A percentile compares a stretch with the other conserved stretches of the same genome.
phyloP scores from a whole-genome alignment of 2,797 vertebrate species.

The Anas bahamensis region DNA sequence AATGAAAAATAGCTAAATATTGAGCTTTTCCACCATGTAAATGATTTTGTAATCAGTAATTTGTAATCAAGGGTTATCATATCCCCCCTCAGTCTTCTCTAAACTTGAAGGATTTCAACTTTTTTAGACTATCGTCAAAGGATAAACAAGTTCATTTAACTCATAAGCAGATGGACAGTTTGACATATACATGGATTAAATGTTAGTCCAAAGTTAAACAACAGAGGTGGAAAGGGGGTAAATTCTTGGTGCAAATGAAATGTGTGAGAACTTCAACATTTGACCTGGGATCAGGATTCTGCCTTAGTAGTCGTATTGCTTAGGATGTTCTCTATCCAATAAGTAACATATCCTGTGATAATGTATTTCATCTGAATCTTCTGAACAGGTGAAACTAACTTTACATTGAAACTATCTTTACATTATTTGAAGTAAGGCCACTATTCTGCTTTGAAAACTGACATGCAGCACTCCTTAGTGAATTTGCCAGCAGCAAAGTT shows the following conservation, averaged over 20 bases:
- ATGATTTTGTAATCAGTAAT: neutral
- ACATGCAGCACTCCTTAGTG: neutral
- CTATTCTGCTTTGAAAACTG: neutral
- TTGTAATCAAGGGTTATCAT: neutral
- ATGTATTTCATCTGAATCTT: neutral
- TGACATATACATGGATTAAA: neutral
- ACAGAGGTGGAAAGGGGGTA: neutral
- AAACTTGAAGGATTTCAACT: neutral
- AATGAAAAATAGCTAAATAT: neutral
- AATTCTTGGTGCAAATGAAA: neutral
- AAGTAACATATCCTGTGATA: neutral
- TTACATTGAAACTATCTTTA: neutral
- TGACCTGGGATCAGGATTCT: neutral
- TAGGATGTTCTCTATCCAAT: neutral
- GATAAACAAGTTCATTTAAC: neutral
- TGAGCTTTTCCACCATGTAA: neutral
- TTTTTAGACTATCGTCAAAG: neutral
- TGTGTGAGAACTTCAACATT: neutral
- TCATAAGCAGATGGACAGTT: neutral
- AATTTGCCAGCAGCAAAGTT: neutral
- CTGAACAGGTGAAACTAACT: neutral
- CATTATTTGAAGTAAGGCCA: neutral
- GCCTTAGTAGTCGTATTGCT: neutral
- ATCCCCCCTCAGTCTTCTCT: too few relatives aligned
- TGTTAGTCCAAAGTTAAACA: neutral